Evolutionary conservation across 2,888 invertebrate genomes (phyloP).

Genomic region (Synanthedon andrenaeformis): DNA sequence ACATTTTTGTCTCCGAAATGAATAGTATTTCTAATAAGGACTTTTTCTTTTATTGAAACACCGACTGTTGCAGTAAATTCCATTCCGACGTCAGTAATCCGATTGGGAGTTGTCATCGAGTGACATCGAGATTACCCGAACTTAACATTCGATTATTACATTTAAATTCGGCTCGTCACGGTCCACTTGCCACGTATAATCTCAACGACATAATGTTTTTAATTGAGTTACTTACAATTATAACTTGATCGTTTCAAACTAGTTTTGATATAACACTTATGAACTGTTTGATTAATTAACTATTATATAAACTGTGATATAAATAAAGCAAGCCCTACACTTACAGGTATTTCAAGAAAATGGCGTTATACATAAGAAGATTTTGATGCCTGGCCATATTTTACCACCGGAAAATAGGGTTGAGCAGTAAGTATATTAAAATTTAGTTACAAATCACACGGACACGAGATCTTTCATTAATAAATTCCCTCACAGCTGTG

Average conservation of each 20-base stretch:
- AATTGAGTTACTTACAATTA: conserved; percentile 10
- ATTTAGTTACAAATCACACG: no score
- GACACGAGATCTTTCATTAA: no score
- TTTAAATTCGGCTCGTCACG: conserved; percentile 21
- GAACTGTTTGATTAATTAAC: not conserved
- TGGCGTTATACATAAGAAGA: conserved; percentile 50
- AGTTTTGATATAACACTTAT: conserved; percentile 12
- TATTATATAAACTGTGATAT: not conserved
- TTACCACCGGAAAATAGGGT: conserved; percentile 49
- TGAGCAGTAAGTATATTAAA: conserved; percentile 38
- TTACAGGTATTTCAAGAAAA: conserved; percentile 42
- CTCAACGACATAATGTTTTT: conserved; percentile 17
- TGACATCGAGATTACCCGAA: conserved; percentile 20
- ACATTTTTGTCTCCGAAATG: not conserved
- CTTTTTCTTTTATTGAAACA: not conserved
- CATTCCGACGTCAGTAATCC: conserved; percentile 16
- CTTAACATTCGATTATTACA: conserved; percentile 26
- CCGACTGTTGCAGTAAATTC: not conserved
- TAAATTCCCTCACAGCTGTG: no score
- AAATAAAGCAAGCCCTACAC: conserved; percentile 20
- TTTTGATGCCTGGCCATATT: conserved; percentile 50
- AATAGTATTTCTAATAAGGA: not conserved
- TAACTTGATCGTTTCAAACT: conserved; percentile 23
- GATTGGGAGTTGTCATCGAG: conserved; percentile 22
- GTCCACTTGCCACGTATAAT: conserved; percentile 28